Evolutionary conservation across 2,113 vertebrate species (phyloP).

Genomic region (Dicrurus megarhynchus): DNA sequence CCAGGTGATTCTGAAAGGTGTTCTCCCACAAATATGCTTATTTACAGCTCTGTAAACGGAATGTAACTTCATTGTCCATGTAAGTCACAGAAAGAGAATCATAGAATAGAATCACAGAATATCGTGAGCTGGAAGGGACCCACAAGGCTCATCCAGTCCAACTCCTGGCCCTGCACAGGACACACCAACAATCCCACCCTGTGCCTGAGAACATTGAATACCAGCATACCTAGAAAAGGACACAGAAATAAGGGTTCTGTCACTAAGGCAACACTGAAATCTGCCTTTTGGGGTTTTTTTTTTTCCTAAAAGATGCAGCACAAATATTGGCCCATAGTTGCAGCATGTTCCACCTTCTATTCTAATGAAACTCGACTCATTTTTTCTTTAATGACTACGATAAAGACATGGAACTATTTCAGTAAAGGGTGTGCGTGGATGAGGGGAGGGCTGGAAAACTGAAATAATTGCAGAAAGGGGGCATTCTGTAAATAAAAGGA

Average conservation of each 20-base stretch:
- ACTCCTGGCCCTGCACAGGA: background rate
- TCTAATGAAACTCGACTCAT: background rate
- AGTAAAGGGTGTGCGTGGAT: background rate
- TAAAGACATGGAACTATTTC: background rate
- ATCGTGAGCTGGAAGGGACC: background rate
- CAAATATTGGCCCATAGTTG: background rate
- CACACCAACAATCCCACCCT: background rate
- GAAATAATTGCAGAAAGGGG: background rate
- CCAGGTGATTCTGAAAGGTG: background rate
- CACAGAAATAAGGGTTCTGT: background rate
- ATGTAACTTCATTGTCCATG: background rate
- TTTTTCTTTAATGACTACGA: background rate
- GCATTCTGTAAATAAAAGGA: background rate
- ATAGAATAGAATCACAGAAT: background rate
- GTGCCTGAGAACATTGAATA: background rate
- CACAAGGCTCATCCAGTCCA: background rate
- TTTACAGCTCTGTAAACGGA: background rate
- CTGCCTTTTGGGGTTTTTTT: background rate
- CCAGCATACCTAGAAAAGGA: background rate
- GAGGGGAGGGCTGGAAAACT: background rate
- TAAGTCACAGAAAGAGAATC: background rate
- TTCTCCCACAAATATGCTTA: background rate
- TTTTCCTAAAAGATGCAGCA: background rate
- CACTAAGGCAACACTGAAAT: background rate
- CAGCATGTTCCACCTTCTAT: background rate